phyloP scores from a whole-genome alignment of 92 coral and sea anemone species.

The Palythoa heliodiscus region DNA sequence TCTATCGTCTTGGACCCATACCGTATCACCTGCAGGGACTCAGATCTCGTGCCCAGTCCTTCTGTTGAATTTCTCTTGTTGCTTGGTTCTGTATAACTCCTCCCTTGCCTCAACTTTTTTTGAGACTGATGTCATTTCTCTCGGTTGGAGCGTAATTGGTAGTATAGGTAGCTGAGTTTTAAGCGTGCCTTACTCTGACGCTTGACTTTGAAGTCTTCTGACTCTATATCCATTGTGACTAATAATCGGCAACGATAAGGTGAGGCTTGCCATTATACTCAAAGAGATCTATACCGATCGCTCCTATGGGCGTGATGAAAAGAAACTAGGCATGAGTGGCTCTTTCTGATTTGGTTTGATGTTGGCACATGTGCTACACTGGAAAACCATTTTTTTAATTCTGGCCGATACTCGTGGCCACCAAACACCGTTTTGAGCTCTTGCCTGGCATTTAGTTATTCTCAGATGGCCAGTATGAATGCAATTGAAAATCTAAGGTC shows the following conservation, averaged over 20 bases:
- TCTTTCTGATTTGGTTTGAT: conserved; percentile 13
- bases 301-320: conserved; percentile 40
- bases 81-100: conserved; percentile 30
- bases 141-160: conserved; percentile 37
- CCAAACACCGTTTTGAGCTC: conserved; percentile 13
- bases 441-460: conserved; percentile 6
- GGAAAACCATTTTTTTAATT: conserved; percentile 9
- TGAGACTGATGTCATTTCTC: conserved; percentile 16
- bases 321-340: conserved; percentile 12
- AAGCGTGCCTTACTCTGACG: conserved; percentile 35
- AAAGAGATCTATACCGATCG: conserved; percentile 29
- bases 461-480: conserved; percentile 45
- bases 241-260: conserved; percentile 23
- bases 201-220: conserved; percentile 3
- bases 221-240: conserved; percentile 25
- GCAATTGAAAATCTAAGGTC: conserved; percentile 59
- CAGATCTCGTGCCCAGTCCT: conserved; percentile 41
- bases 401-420: conserved; percentile 10
- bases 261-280: neutral
- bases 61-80: conserved; percentile 30
- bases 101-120: conserved; percentile 33
- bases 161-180: conserved; percentile 56
- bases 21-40: conserved; percentile 24
- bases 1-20: conserved; percentile 40
- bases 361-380: conserved; percentile 25